Conservation (phyloP, 2,888 invertebrate species). For the Steinernema scapterisci region DNA sequence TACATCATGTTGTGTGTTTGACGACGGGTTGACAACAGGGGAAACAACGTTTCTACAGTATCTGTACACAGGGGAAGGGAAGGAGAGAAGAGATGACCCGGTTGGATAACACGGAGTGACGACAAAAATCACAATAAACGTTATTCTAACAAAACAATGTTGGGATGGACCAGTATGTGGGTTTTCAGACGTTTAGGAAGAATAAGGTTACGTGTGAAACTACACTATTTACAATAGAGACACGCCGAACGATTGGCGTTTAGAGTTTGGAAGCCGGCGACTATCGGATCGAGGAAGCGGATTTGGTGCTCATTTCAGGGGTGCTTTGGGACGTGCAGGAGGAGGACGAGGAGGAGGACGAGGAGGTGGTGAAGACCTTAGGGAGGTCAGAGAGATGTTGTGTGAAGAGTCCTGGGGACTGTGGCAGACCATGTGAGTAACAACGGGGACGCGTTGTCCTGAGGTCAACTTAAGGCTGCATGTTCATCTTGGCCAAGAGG, state of each 20-base stretch:
- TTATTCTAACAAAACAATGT: background rate
- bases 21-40: background rate
- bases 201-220: background rate
- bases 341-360: too few species aligned
- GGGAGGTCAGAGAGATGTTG: too few species aligned
- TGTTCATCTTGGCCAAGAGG: constrained; percentile 76
- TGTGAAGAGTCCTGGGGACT: too few species aligned
- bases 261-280: background rate
- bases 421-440: too few species aligned
- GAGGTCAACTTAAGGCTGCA: background rate
- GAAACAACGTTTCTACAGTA: background rate
- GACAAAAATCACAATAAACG: background rate
- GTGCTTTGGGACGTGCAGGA: too few species aligned
- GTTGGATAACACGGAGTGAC: constrained; percentile 16
- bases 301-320: too few species aligned
- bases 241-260: background rate
- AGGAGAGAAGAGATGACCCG: background rate
- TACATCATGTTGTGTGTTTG: background rate
- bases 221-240: constrained; percentile 9
- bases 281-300: background rate
- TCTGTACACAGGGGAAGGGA: background rate
- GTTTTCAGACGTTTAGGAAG: background rate
- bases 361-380: too few species aligned
- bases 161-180: background rate
- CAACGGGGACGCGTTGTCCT: too few species aligned